Percentiles rank a stretch among this genome's conserved stretches.
Conservation (phyloP, 2,888 invertebrate species). For the Lacanobia oleracea region DNA sequence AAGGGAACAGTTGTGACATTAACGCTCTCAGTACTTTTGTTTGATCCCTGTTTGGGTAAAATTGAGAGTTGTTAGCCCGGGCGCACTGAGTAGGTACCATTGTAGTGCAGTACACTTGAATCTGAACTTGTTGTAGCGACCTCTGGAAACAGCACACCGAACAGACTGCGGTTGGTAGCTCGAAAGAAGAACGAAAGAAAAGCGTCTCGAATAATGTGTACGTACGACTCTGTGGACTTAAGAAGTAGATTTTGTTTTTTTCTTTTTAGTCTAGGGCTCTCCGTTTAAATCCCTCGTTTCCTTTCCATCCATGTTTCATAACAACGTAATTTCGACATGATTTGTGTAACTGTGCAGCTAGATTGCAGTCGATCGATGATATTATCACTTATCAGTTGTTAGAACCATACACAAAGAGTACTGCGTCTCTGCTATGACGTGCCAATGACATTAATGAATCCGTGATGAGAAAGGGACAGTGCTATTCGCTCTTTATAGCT, state of each 20-base stretch:
- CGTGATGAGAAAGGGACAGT: background rate
- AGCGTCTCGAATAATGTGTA: slow-evolving; percentile 16
- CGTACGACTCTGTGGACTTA: slow-evolving; percentile 22
- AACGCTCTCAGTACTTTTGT: slow-evolving; percentile 15
- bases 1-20: background rate
- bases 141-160: slow-evolving; percentile 34
- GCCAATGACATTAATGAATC: background rate
- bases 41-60: background rate
- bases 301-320: background rate
- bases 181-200: slow-evolving; percentile 26
- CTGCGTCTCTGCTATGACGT: background rate
- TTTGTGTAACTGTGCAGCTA: background rate
- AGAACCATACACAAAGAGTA: background rate
- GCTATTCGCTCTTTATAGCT: no score
- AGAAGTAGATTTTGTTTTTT: slow-evolving; percentile 27
- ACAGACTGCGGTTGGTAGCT: slow-evolving; percentile 13
- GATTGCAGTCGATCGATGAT: background rate
- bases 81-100: background rate
- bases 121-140: slow-evolving; percentile 39
- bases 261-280: slow-evolving; percentile 2
- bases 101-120: slow-evolving; percentile 6
- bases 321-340: background rate
- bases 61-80: slow-evolving; percentile 3
- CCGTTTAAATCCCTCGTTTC: slow-evolving; percentile 2
- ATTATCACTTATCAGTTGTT: background rate